Conservation (phyloP, 37 sponge, comb jelly and placozoan genomes). For the Chondrosia reniformis region DNA sequence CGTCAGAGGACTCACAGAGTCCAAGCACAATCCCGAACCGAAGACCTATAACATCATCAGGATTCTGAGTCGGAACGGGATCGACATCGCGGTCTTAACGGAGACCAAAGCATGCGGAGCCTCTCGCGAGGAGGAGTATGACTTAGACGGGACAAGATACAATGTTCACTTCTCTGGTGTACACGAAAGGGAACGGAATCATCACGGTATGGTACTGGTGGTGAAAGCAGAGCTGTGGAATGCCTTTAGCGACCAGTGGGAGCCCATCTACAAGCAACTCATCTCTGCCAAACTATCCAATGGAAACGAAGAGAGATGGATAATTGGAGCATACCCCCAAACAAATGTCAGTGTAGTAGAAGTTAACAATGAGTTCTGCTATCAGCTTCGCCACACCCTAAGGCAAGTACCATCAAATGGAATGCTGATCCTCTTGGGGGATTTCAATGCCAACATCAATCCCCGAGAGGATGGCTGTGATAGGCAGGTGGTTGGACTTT, state of each 20-base stretch:
- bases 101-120: not conserved
- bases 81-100: not conserved
- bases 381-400: not conserved
- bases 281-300: slow-evolving; percentile 3
- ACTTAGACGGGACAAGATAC: not conserved
- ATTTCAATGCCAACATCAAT: too few species aligned
- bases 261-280: not conserved
- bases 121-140: not conserved
- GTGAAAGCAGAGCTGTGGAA: not conserved
- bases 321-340: not conserved
- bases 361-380: not conserved
- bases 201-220: not conserved
- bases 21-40: not conserved
- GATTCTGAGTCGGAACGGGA: not conserved
- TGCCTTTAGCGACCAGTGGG: not conserved
- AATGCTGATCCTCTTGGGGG: not conserved
- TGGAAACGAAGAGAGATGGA: not conserved
- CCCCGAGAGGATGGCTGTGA: not conserved
- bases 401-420: not conserved
- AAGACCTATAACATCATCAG: not conserved
- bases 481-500: not conserved
- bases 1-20: not conserved
- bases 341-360: not conserved
- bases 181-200: not conserved
- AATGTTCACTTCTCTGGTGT: not conserved